Evolutionary conservation across 2,888 invertebrate species (phyloP), one percentile per base, ranked within the genome.

Genomic region (Pantelozetes paolii): DNA sequence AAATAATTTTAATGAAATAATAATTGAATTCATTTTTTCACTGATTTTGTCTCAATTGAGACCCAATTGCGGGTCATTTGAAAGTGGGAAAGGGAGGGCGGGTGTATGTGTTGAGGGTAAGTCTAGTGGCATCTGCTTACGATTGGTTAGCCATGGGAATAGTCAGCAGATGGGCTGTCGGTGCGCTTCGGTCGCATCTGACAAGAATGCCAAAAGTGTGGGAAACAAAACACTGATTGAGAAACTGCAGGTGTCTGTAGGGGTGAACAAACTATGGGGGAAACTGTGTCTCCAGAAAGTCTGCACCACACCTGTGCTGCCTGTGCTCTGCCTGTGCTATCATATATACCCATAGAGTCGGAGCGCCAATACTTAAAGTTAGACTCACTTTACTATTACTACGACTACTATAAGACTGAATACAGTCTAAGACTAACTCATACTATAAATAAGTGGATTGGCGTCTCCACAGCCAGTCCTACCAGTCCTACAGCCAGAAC

Each of bases 161-260:
- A 48, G 48, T 48, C 48, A 48, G 48, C 48, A 48, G 48, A 59
- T 59, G 59, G 59, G 26, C 30, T 28, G 59, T 26, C 28, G 23
- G 59, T 30, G 59, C 15, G 28, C 30, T 59, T 59, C 30, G 59
- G 28, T 59, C 59, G 48, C 48, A 48, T 59, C 59, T 59, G 28
- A 59, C 59, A 59, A 59, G 59, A 59, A 59, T 59, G 59, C 59
- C 18, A 48, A 48, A 20, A 48, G 48, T 48, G 59, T 59, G 59
- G 59, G 59, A 59, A 59, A 59, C 59, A 59, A 59, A 59, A 59
- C 59, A 59, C 59, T 59, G 59, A 59, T 59, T 59, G 59, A 28
- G 59, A 59, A 59, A 59, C 59, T 59, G 59, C 59, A 59, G 59
- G 59, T 59, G 59, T 59, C 59, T 15, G 28, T 59, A 59, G 59